Percentiles rank a stretch among this genome's conserved stretches.
Evolutionary conservation across 2,888 invertebrate genomes (phyloP).

Genomic region (Nebria salina): DNA sequence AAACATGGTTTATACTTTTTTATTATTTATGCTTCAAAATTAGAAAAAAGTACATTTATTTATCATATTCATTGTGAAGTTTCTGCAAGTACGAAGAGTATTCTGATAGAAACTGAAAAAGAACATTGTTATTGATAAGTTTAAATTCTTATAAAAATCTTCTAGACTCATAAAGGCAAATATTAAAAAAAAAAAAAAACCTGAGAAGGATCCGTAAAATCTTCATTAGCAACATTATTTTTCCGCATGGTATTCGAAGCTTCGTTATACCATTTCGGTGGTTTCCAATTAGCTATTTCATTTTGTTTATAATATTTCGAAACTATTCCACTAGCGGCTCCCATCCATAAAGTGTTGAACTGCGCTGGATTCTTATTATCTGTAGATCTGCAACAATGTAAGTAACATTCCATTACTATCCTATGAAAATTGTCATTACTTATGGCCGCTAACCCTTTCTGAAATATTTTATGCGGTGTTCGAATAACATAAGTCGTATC

Average conservation of each 20-base stretch:
- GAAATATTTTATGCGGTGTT: constrained; percentile 7
- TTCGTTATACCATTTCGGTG: constrained; percentile 28
- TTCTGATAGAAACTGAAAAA: constrained; percentile 50
- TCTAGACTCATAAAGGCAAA: neutral
- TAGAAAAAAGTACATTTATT: constrained; percentile 11
- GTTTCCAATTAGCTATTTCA: constrained; percentile 22
- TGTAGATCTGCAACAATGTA: neutral
- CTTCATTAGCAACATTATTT: constrained; percentile 21
- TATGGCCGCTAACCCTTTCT: constrained; percentile 13
- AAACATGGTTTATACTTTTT: neutral
- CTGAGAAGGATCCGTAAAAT: constrained; percentile 24
- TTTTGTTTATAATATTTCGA: constrained; percentile 18
- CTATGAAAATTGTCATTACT: too few relatives aligned
- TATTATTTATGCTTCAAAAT: neutral
- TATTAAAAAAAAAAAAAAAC: constrained; percentile 10
- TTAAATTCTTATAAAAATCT: too few relatives aligned
- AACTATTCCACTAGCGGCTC: constrained; percentile 2
- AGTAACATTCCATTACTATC: neutral
- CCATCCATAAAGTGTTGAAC: neutral
- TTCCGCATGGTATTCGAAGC: constrained; percentile 17
- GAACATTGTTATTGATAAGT: neutral
- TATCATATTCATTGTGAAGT: constrained; percentile 47
- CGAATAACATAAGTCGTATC: constrained; percentile 71
- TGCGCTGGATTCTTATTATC: constrained; percentile 3
- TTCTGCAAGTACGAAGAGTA: constrained; percentile 51